phyloP scores from a whole-genome alignment of 2,888 invertebrate species.

The Hedychridium roseum region DNA sequence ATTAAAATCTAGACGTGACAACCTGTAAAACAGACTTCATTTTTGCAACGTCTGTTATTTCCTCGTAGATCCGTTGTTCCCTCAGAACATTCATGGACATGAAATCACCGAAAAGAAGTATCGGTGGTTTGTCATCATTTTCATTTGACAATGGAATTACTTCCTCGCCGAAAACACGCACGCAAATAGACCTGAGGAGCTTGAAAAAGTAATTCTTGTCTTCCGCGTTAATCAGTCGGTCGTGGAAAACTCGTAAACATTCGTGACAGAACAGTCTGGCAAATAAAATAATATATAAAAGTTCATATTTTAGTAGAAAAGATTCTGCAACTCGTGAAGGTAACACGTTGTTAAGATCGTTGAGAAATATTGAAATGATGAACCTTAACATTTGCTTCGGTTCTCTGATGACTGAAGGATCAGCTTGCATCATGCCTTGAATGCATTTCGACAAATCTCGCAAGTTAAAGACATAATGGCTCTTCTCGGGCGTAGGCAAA shows the following conservation, averaged over 20 bases:
- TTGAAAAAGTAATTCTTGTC: conserved; percentile 84
- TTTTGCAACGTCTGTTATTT: conserved; percentile 78
- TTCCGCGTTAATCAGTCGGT: conserved; percentile 81
- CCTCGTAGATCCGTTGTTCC: conserved; percentile 82
- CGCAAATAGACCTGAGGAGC: conserved; percentile 74
- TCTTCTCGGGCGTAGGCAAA: conserved; percentile 89
- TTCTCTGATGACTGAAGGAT: conserved; percentile 74
- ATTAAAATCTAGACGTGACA: no score
- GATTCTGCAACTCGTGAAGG: no score
- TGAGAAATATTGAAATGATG: conserved; percentile 1
- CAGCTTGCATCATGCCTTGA: conserved; percentile 88
- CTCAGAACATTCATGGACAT: conserved; percentile 77
- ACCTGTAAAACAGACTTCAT: conserved; percentile 76
- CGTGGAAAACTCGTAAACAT: conserved; percentile 90
- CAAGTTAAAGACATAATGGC: conserved; percentile 92
- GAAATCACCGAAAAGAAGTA: conserved; percentile 87
- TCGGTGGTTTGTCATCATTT: conserved; percentile 70
- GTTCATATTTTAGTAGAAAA: not conserved
- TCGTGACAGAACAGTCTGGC: conserved; percentile 89
- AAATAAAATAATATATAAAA: not conserved
- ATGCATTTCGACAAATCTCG: conserved; percentile 90
- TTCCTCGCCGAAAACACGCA: conserved; percentile 70
- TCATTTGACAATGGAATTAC: conserved; percentile 69
- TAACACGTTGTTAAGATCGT: no score
- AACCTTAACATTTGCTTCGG: conserved; percentile 75